Base-by-base conservation (phyloP, 1,140 invertebrate genomes). In the Drosophila oshimai region DNA sequence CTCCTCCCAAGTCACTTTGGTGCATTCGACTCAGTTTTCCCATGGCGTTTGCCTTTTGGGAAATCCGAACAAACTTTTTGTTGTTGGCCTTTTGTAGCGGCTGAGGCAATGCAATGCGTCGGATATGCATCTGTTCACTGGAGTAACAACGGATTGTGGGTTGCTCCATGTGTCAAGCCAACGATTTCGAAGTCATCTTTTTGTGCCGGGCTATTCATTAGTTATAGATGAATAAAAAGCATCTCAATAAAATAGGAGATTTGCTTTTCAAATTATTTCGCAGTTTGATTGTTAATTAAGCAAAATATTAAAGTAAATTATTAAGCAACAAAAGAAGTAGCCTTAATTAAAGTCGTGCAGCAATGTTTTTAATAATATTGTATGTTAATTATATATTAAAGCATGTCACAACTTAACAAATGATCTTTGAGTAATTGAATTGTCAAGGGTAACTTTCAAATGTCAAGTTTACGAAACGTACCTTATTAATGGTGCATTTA, bases 401-500 rank as follows among this genome's bases (percentile, higher is more conserved):
- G 13, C 15, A n/a, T 29, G 44, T 6, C 24, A 29, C 7, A 13
- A 24, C 17, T 46, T 46, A 46, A 46, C 10, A 29, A 46, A 31
- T 31, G 3, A 46, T 6, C 24, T 46, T 18, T 62, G 26, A 33
- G 34, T 20, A 12, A 6, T 18, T 18, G 18, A 45, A 15, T 60
- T 24, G 54, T 36, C 28, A 26, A 24, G 20, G 28, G 28, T 62
- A 28, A 34, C 58, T 60, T 62, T 62, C 6, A 33, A 57, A 44
- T 28, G 10, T 6, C 12, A 6, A 10, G 28, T 6, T 28, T 31
- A 13, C 31, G 28, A 36, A 55, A 39, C 13, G 9, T 10, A 50
- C 13, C 39, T 67, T 58, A 67, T 67, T 67, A 67, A 67, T 67
- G 64, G 60, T 24, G 12, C 15, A 67, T 64, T 64, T 62, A 46